Base-by-base conservation (phyloP, 2,888 invertebrate genomes). In the Galeruca laticollis region DNA sequence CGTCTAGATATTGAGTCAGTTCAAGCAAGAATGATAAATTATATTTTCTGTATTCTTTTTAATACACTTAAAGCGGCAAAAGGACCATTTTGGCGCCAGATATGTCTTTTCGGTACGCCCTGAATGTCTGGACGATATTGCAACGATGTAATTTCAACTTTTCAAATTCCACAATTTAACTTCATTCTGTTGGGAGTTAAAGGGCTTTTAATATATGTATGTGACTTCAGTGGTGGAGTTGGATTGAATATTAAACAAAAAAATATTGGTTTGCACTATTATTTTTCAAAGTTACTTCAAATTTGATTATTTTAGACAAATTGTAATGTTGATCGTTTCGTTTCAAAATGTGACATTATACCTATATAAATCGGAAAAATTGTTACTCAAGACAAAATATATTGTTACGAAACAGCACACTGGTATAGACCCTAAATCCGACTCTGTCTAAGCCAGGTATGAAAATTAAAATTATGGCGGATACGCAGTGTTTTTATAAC, bases 21-120 rank as follows among this genome's bases (percentile, higher is more conserved):
- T 52, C 52, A 40, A 63, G 51, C 62, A 68, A 20, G 37, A 59
- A 68, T 63, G 68, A 68, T n/a, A 68, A 68, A 68, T 63, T 49
- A 51, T 59, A 40, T 40, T 68, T 63, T 63, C 63, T 63, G 40
- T 63, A 56, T 54, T 54, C 37, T 40, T 54, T 56, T 63, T 63
- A 63, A 63, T 63, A 63, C 63, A 63, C 54, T 54, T 63, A 63
- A 54, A 35, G 40, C 43, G 26, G 56, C 54, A 43, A 56, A 57
- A 63, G 56, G 63, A 15, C 40, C 56, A 2, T 63, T 63, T 63
- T 63, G 63, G 63, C 63, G 63, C 63, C 63, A 63, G 40, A 56
- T 63, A 56, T 54, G 21, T 63, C 63, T 63, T 26, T 56, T 43
- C 40, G 15, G 43, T 26, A 63, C 18, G 21, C 1, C 20, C 15